Base-by-base conservation (phyloP, 1,140 invertebrate genomes). In the Teleogryllus occipitalis region DNA sequence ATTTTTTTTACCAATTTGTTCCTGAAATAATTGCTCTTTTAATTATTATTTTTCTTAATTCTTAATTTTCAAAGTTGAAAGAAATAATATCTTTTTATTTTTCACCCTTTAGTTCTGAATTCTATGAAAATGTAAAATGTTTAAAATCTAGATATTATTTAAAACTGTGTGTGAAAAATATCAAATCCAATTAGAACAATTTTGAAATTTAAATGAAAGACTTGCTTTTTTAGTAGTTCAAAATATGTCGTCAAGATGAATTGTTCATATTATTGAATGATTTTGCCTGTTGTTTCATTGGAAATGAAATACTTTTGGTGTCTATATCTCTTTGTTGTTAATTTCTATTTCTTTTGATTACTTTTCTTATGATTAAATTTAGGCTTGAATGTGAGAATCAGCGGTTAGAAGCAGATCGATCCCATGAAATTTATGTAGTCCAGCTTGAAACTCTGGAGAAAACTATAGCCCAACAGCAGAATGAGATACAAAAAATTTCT, bases 361-460 rank as follows among this genome's bases (percentile, higher is more conserved):
- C 5, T n/a, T 18, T 21, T 18, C 8, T 3, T 78, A 5, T 39
- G 1, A 39, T 39, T 39, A 39, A 39, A 39, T 39, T 22, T 74
- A 81, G 80, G 21, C 77, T 81, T 47, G 81, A 81, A 54, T 12
- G 27, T 46, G 81, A 81, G 65, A 81, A 81, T 21, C 75, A 81
- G 48, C 75, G 76, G 15, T 54, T 81, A 18, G 81, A 81, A 74
- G 76, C 75, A 49, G 77, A 80, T 74, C 21, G 49, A 8, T 81
- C 81, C 18, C 78, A 74, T 54, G 78, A 81, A 48, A 81, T 81
- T n/a, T 81, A 81, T 27, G 0, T 75, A 39, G 75, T 81, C 22
- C 81, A 81, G 54, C 78, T 81, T 15, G 81, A 81, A 80, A 27
- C 78, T 18, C 47, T 81, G 8, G 81, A 80, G 48, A 81, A 81